Conservation (phyloP, 1,140 invertebrate genomes). For the Musca domestica region DNA sequence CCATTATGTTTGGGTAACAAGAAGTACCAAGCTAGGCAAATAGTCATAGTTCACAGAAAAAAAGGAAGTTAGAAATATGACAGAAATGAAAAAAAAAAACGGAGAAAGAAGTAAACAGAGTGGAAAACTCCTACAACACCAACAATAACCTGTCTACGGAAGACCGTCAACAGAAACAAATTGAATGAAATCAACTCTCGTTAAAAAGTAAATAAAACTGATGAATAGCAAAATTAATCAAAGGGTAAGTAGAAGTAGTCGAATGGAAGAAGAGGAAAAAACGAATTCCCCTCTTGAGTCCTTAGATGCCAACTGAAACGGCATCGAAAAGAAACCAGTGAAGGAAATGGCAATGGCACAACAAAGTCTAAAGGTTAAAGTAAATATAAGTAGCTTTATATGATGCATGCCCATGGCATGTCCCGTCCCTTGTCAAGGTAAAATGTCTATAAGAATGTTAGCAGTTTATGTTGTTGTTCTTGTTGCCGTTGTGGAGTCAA, state of each 20-base stretch:
- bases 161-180: constrained; percentile 48
- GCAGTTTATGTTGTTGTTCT: too few relatives aligned
- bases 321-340: not conserved
- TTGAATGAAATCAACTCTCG: constrained; percentile 55
- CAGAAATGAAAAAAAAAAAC: not conserved
- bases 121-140: not conserved
- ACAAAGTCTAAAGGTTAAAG: constrained; percentile 15
- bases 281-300: not conserved
- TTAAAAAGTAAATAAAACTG: constrained; percentile 55
- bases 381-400: constrained; percentile 9
- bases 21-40: constrained; percentile 20
- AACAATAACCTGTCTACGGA: constrained; percentile 20
- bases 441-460: not conserved
- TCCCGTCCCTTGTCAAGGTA: not conserved
- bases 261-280: constrained; percentile 4
- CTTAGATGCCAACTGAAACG: not conserved
- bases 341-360: not conserved
- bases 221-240: constrained; percentile 49
- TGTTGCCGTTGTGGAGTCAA: not conserved
- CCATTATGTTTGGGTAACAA: not conserved
- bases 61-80: not conserved
- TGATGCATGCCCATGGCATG: not conserved
- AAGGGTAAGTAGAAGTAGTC: constrained; percentile 32
- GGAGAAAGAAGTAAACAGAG: not conserved
- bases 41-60: too few relatives aligned